Percentiles rank a stretch among this genome's conserved stretches.
phyloP scores from a whole-genome alignment of 2,888 invertebrate genomes.

The Perizoma affinitatum region DNA sequence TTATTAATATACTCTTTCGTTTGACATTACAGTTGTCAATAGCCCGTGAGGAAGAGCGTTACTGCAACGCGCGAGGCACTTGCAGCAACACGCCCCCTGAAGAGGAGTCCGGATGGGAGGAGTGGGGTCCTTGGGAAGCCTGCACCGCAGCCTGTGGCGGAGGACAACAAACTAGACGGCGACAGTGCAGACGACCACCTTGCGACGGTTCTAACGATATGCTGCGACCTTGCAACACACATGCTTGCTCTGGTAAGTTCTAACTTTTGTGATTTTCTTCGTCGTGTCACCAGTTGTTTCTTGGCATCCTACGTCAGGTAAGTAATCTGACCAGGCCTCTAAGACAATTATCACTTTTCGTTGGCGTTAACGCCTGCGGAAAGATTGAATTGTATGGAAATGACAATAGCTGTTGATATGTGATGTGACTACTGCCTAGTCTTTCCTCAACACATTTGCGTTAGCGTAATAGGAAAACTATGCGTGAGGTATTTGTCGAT shows the following conservation, averaged over 20 bases:
- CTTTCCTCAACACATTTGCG: no score
- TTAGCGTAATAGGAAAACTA: no score
- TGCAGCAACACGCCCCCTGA: slow-evolving; percentile 78
- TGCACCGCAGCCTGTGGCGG: slow-evolving; percentile 72
- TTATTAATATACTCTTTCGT: neutral
- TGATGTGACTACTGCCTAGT: no score
- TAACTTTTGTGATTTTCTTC: neutral
- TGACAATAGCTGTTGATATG: no score
- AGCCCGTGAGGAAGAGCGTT: slow-evolving; percentile 91
- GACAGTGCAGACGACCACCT: slow-evolving; percentile 78
- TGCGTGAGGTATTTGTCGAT: no score
- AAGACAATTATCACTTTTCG: no score
- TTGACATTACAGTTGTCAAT: slow-evolving; percentile 81
- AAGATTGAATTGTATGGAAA: no score
- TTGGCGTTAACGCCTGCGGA: no score
- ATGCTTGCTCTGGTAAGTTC: slow-evolving; percentile 85
- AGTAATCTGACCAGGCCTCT: no score
- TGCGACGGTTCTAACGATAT: slow-evolving; percentile 85
- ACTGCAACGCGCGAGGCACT: slow-evolving; percentile 87
- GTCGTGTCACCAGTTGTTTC: neutral
- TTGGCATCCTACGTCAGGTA: no score
- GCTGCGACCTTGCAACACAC: slow-evolving; percentile 89
- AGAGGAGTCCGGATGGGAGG: slow-evolving; percentile 64
- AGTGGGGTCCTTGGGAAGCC: slow-evolving; percentile 65
- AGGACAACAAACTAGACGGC: slow-evolving; percentile 86